phyloP scores from a whole-genome alignment of 2,113 vertebrate genomes.

The Triplophysa siluroides region DNA sequence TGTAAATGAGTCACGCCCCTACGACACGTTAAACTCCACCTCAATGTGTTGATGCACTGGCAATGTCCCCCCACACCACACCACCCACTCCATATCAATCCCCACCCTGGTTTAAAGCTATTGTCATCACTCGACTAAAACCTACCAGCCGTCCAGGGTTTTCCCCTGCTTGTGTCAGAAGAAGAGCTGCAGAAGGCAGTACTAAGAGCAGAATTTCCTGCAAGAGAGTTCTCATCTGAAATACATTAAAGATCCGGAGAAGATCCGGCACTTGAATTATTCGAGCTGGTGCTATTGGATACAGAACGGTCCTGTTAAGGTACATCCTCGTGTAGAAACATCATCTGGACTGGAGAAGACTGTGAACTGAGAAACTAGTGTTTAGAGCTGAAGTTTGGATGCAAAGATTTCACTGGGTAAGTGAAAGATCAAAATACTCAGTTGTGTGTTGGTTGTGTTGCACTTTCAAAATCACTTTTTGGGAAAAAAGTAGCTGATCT shows the following conservation, averaged over 20 bases:
- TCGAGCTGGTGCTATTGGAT: not conserved
- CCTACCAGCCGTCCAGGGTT: slow-evolving; percentile 46
- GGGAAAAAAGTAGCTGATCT: not conserved
- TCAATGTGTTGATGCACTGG: not conserved
- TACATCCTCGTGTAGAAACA: slow-evolving; percentile 61
- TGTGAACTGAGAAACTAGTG: not conserved
- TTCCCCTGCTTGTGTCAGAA: slow-evolving; percentile 59
- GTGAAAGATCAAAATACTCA: not conserved
- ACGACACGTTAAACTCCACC: slow-evolving; percentile 22
- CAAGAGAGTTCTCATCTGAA: slow-evolving; percentile 62
- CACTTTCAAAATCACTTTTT: not conserved
- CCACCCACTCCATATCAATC: not conserved
- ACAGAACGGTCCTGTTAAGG: slow-evolving; percentile 58
- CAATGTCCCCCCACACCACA: not conserved
- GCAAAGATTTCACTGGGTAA: not conserved
- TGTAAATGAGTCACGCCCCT: slow-evolving; percentile 5
- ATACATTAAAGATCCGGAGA: slow-evolving; percentile 62
- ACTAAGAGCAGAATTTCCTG: slow-evolving; percentile 46
- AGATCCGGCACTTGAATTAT: slow-evolving; percentile 52
- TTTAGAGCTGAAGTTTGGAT: not conserved
- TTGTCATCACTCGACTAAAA: slow-evolving; percentile 60
- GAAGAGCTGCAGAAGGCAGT: slow-evolving; percentile 36
- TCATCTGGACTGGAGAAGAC: not conserved
- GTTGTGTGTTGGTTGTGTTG: not conserved
- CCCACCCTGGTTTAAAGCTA: slow-evolving; percentile 36